phyloP scores from a whole-genome alignment of 2,888 invertebrate species.

The Sipha maydis region DNA sequence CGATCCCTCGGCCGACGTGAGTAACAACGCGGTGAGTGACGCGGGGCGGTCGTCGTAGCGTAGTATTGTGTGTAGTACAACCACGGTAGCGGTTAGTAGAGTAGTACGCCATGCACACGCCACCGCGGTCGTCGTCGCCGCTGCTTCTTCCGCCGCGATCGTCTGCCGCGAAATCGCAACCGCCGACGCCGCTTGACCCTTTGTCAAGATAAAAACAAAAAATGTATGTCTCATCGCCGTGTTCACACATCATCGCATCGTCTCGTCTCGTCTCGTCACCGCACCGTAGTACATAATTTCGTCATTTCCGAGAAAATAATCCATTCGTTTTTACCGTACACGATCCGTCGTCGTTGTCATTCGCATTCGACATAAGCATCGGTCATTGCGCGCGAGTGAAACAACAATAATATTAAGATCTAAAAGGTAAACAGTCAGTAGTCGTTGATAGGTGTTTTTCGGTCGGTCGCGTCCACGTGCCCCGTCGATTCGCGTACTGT shows the following conservation, averaged over 20 bases:
- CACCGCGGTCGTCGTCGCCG: neutral
- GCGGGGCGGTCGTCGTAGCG: neutral
- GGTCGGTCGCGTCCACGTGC: no score
- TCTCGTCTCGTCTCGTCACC: no score
- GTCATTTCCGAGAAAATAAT: neutral
- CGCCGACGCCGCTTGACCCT: neutral
- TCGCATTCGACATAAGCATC: neutral
- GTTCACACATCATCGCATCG: neutral
- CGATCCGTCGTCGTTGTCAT: neutral
- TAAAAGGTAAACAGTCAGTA: neutral
- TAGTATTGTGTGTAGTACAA: neutral
- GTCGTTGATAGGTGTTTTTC: no score
- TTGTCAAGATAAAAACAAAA: no score
- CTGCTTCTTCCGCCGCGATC: neutral
- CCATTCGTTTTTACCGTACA: neutral
- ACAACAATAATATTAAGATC: neutral
- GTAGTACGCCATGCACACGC: neutral
- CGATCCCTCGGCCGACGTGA: constrained; percentile 13
- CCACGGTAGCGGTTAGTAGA: neutral
- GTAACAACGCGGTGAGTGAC: neutral
- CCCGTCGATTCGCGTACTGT: neutral
- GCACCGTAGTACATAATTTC: neutral
- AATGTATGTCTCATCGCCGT: neutral
- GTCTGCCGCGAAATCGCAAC: neutral
- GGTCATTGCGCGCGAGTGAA: neutral